phyloP scores from a whole-genome alignment of 2,888 invertebrate species.

The Chymomyza caudatula region DNA sequence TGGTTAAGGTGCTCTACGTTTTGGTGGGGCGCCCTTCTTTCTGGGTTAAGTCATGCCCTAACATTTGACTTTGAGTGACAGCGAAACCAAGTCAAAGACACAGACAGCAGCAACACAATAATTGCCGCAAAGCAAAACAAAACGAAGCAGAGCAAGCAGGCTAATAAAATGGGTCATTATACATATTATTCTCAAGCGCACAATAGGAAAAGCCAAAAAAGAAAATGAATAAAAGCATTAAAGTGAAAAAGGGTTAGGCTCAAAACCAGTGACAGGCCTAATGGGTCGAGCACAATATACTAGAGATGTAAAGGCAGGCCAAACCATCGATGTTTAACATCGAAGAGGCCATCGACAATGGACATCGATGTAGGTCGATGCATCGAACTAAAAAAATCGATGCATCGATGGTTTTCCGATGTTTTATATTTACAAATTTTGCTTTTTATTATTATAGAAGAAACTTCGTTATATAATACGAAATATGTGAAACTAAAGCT shows the following conservation, averaged over 20 bases:
- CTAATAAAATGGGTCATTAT: slow-evolving; percentile 53
- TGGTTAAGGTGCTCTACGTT: slow-evolving; percentile 42
- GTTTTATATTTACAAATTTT: too few relatives aligned
- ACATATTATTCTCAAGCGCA: not conserved
- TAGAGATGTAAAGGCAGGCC: too few relatives aligned
- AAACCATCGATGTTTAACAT: too few relatives aligned
- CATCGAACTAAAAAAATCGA: too few relatives aligned
- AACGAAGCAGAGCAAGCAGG: slow-evolving; percentile 17
- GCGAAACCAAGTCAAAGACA: slow-evolving; percentile 10
- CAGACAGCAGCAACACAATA: slow-evolving; percentile 3
- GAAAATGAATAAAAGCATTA: not conserved
- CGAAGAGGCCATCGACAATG: too few relatives aligned
- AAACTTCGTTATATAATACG: too few relatives aligned
- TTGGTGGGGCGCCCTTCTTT: slow-evolving; percentile 21
- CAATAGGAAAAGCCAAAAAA: not conserved
- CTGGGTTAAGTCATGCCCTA: slow-evolving; percentile 60
- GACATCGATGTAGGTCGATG: too few relatives aligned
- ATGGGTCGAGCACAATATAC: not conserved
- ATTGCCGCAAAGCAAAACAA: not conserved
- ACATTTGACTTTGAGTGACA: slow-evolving; percentile 54
- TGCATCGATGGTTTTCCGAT: too few relatives aligned
- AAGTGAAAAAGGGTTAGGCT: not conserved
- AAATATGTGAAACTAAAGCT: too few relatives aligned
- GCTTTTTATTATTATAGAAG: too few relatives aligned
- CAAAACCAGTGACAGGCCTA: not conserved